A percentile compares a stretch with the other conserved stretches of the same genome.
phyloP scores from a whole-genome alignment of 2,888 invertebrate species.

The Lithodes maja region DNA sequence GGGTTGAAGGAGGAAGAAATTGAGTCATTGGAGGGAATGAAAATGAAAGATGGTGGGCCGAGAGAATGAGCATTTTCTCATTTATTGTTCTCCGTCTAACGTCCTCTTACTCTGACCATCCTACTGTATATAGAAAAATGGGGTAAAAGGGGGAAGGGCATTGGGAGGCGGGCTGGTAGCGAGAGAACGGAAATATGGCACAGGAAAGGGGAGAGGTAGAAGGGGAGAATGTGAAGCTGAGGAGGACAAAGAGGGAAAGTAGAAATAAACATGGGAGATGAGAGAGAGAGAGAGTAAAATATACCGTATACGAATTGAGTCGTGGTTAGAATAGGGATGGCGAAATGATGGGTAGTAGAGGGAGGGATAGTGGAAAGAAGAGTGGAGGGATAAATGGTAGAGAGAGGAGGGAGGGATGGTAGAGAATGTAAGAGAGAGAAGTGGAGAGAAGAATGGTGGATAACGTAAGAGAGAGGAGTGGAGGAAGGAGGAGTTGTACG shows the following conservation, averaged over 20 bases:
- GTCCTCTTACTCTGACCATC: too few relatives aligned
- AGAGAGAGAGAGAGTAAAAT: neutral
- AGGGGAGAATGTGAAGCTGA: neutral
- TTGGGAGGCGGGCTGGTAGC: neutral
- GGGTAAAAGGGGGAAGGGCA: too few relatives aligned
- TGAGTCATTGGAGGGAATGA: too few relatives aligned
- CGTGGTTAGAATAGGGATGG: neutral
- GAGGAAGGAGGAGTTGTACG: too few relatives aligned
- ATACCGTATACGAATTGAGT: too few relatives aligned
- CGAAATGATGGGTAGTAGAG: neutral
- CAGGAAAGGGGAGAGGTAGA: neutral
- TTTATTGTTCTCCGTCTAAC: too few relatives aligned
- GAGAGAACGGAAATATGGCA: neutral
- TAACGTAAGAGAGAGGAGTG: neutral
- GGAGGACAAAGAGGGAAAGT: neutral
- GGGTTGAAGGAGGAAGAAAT: too few relatives aligned
- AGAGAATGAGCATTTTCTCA: too few relatives aligned
- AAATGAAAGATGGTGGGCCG: too few relatives aligned
- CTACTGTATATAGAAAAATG: too few relatives aligned
- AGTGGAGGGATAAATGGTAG: neutral
- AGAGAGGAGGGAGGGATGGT: neutral
- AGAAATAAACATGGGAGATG: neutral
- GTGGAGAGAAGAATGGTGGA: neutral
- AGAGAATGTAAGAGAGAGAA: neutral
- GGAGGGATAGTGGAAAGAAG: neutral